Base-by-base conservation (phyloP, 1,140 invertebrate species). In the Drosophila mauritiana region DNA sequence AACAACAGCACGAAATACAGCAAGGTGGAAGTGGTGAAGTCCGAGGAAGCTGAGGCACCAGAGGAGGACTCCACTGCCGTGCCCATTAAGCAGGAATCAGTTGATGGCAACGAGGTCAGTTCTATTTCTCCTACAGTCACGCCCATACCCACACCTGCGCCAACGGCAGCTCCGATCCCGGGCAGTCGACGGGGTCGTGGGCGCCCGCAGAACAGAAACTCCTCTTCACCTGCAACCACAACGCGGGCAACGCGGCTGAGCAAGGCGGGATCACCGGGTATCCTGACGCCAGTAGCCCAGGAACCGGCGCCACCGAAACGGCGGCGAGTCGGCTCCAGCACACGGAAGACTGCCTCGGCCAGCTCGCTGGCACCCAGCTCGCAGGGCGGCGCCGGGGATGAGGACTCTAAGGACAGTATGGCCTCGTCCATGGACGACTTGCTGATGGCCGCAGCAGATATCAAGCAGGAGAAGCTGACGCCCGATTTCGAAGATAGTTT, bases 341-440 rank as follows among this genome's bases (percentile, higher is more conserved):
- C 80, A 20, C 69, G 74, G 10, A 80, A 91, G 63, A 63, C 81
- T 17, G 55, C 74, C 37, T 80, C 88, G 3, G 63, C 55, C 57
- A 85, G 65, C 27, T 84, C 81, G 27, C 51, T 86, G 43, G 75
- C 77, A 11, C 49, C 78, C 46, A 70, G 70, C 8, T 58, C 77
- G n/a, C 76, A 70, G 45, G 67, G 76, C 34, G 68, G 59, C 7
- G 59, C 45, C 15, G 75, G 57, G 20, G 91, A 92, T 34, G 91
- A 92, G 74, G 91, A 92, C 49, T 91, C 86, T 4, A 92, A 92
- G 67, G 91, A 92, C 10, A 91, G 90, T 46, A 65, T 91, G 58
- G 85, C 91, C 20, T 91, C 90, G 8, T 77, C 86, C 7, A 91
- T 91, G 57, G 91, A 92, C 48, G 91, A 92, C 22, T 46, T 82